phyloP scores from a whole-genome alignment of 1,140 invertebrate genomes.

The Drosophila serrata region DNA sequence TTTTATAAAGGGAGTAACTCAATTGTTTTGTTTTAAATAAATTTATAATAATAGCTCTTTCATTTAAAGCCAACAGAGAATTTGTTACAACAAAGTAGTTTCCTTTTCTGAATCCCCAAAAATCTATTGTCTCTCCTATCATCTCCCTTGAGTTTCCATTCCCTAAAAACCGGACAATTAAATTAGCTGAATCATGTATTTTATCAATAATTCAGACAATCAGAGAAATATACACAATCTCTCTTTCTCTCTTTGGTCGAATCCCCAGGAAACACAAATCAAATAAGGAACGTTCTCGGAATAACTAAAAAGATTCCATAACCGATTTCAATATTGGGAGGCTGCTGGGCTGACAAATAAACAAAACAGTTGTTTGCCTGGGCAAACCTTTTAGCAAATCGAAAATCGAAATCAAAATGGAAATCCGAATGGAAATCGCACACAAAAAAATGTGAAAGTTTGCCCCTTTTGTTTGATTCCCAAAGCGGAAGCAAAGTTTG shows the following conservation, averaged over 20 bases:
- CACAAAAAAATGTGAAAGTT: conserved; percentile 20
- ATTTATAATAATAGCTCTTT: neutral
- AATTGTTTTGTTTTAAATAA: too few relatives aligned
- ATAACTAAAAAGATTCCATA: conserved; percentile 26
- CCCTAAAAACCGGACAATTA: neutral
- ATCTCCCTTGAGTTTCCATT: neutral
- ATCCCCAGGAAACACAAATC: conserved; percentile 11
- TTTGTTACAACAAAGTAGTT: neutral
- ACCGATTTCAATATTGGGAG: conserved; percentile 13
- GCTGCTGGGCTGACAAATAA: conserved; percentile 2
- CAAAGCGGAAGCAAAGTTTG: conserved; percentile 21
- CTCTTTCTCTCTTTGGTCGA: neutral
- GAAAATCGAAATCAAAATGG: conserved; percentile 12
- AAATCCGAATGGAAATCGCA: conserved; percentile 18
- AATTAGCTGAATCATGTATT: conserved; percentile 19
- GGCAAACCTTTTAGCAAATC: conserved; percentile 31
- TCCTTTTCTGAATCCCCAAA: neutral
- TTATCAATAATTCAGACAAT: conserved; percentile 19
- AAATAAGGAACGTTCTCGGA: conserved; percentile 12
- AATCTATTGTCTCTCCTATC: neutral
- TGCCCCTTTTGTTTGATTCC: conserved; percentile 6
- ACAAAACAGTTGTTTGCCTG: conserved; percentile 7
- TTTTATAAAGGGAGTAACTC: too few relatives aligned
- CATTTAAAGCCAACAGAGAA: neutral
- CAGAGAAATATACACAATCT: conserved; percentile 5